These are phyloP conservation scores for Pangasius sanitwongsei DNA, from an alignment of 2,797 vertebrate genomes.

Conservation along the genomic window DNA sequence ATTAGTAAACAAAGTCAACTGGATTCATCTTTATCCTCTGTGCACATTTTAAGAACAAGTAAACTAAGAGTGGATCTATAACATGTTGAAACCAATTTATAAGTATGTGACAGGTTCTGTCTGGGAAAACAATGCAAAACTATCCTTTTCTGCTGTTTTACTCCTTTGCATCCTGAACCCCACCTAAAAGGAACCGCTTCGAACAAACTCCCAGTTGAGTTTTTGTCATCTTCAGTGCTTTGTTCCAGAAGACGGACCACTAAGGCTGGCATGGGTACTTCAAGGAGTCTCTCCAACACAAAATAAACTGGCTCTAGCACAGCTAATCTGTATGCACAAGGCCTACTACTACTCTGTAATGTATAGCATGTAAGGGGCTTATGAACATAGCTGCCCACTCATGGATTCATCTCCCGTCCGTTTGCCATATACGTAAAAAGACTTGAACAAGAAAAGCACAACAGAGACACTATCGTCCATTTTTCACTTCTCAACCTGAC, in stretches of 20 bases:
- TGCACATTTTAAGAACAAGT: conserved; percentile 19
- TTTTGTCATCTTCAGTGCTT: not conserved
- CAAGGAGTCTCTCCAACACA: conserved; percentile 17
- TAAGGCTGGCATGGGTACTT: not conserved
- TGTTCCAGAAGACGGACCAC: conserved; percentile 19
- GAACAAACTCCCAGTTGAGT: not conserved
- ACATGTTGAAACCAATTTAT: conserved; percentile 8
- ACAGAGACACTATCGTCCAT: not conserved
- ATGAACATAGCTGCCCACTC: conserved; percentile 76
- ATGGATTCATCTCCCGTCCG: conserved; percentile 58
- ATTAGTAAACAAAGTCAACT: conserved; percentile 18
- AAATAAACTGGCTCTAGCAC: conserved; percentile 31
- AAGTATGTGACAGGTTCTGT: conserved; percentile 10
- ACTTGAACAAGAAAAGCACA: conserved; percentile 21
- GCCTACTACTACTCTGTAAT: conserved; percentile 19
- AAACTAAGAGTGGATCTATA: not conserved
- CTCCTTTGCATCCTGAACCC: not conserved
- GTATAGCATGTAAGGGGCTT: conserved; percentile 43
- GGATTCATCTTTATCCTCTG: conserved; percentile 33
- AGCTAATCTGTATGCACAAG: conserved; percentile 29
- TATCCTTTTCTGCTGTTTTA: conserved; percentile 13
- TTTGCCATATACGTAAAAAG: conserved; percentile 46
- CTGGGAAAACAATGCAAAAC: not conserved
- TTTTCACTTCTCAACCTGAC: conserved; percentile 39
- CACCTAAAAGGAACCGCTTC: not conserved